Percentiles rank a stretch among this genome's conserved stretches.
phyloP scores from a whole-genome alignment of 1,140 invertebrate species.

The Steinernema feltiae region DNA sequence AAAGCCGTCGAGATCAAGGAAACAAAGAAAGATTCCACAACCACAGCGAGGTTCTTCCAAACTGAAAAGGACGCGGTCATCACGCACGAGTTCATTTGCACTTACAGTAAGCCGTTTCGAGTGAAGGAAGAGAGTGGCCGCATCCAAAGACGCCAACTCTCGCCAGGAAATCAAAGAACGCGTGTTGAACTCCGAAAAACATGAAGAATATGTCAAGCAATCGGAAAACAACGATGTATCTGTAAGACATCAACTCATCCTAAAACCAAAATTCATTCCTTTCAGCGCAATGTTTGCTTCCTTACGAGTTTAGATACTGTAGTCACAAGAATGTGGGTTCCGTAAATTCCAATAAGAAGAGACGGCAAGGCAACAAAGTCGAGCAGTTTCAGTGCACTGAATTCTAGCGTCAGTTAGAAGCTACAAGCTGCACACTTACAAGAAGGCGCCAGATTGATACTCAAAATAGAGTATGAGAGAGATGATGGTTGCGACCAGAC shows the following conservation, averaged over 20 bases:
- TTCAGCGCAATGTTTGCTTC: too few species aligned
- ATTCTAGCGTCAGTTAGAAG: background rate
- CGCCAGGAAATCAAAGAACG: slow-evolving; percentile 49
- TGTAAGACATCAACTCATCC: slow-evolving; percentile 44
- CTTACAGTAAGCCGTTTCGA: slow-evolving; percentile 55
- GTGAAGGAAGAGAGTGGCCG: slow-evolving; percentile 37
- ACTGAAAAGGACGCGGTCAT: slow-evolving; percentile 41
- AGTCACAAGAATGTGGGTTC: slow-evolving; percentile 53
- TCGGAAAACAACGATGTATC: slow-evolving; percentile 50
- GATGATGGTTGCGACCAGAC: slow-evolving; percentile 44
- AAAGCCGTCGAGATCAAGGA: slow-evolving; percentile 50
- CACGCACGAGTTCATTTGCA: background rate
- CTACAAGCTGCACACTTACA: background rate
- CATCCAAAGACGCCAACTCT: slow-evolving; percentile 50
- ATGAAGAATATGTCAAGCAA: slow-evolving; percentile 49
- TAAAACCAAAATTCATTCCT: slow-evolving; percentile 23
- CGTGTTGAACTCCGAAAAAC: slow-evolving; percentile 49
- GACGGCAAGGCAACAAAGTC: slow-evolving; percentile 52
- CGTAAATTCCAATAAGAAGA: slow-evolving; percentile 48
- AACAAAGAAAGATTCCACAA: slow-evolving; percentile 50
- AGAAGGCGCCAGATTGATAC: slow-evolving; percentile 29
- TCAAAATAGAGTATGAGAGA: slow-evolving; percentile 52
- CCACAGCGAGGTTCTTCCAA: slow-evolving; percentile 49
- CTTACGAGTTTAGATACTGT: slow-evolving; percentile 48
- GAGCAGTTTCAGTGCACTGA: slow-evolving; percentile 45